Evolutionary conservation across 23 tunicate genomes (phyloP).

Genomic region (Trididemnum miniatum): DNA sequence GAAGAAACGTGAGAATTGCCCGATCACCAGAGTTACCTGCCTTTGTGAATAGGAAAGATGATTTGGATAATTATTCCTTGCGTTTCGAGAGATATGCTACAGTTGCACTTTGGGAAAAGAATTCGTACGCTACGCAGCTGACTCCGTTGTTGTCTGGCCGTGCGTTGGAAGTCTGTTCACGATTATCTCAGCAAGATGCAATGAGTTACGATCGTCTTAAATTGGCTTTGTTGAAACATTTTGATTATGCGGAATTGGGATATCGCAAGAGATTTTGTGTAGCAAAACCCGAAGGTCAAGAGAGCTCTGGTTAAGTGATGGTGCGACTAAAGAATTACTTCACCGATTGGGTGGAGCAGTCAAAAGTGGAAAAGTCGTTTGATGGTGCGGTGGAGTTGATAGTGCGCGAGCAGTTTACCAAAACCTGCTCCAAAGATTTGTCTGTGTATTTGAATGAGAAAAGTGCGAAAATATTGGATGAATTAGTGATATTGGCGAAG

Average conservation of each 20-base stretch:
- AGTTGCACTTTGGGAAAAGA: conserved; percentile 3
- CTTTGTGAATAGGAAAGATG: conserved; percentile 44
- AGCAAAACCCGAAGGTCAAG: conserved; percentile 23
- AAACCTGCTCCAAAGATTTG: conserved; percentile 16
- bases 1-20: background rate
- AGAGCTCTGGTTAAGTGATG: conserved; percentile 24
- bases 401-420: conserved; percentile 32
- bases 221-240: conserved; percentile 7
- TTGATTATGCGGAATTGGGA: conserved; percentile 25
- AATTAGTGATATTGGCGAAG: too few species aligned
- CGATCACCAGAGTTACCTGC: conserved; percentile 28
- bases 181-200: conserved; percentile 28
- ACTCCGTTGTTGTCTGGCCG: conserved; percentile 32
- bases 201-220: conserved; percentile 29
- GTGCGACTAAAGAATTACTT: conserved; percentile 19
- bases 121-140: conserved; percentile 25
- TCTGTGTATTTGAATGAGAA: conserved; percentile 11
- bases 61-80: conserved; percentile 39
- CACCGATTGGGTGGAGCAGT: background rate
- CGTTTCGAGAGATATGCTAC: conserved; percentile 36
- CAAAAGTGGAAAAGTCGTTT: background rate
- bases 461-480: background rate
- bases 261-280: conserved; percentile 22
- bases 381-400: conserved; percentile 12
- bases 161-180: conserved; percentile 40